A percentile compares a stretch with the other conserved stretches of the same genome.
Evolutionary conservation across 2,888 invertebrate species (phyloP).

Genomic region (Nemurella pictetii): DNA sequence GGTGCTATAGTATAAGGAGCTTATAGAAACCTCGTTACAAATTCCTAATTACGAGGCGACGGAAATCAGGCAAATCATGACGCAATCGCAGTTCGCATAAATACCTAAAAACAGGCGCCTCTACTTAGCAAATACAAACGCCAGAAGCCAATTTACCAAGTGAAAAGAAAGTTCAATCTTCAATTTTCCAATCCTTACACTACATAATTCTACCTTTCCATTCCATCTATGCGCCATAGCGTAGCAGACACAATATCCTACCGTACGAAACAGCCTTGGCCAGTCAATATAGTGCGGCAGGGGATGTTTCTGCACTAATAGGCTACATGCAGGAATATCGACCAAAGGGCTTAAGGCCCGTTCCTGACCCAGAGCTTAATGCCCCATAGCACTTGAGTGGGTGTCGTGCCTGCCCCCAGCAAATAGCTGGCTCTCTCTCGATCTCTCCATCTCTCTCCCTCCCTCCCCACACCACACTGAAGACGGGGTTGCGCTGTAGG

Average conservation of each 20-base stretch:
- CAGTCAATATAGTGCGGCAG: background rate
- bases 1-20: background rate
- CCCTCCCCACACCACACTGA: background rate
- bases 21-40: no score
- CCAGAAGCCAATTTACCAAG: background rate
- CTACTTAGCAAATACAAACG: background rate
- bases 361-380: background rate
- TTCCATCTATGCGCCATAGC: background rate
- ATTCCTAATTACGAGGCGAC: no score
- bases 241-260: background rate
- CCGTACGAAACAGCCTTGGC: background rate
- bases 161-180: background rate
- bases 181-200: background rate
- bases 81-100: background rate
- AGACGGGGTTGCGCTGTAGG: background rate
- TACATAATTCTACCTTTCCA: no score
- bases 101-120: background rate
- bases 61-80: background rate
- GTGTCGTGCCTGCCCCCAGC: background rate
- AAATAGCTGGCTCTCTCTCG: background rate
- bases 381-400: background rate
- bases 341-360: background rate
- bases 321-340: background rate
- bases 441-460: background rate
- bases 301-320: background rate